Conservation (phyloP, 2,113 vertebrate genomes). For the Tychaedon coryphoeus region DNA sequence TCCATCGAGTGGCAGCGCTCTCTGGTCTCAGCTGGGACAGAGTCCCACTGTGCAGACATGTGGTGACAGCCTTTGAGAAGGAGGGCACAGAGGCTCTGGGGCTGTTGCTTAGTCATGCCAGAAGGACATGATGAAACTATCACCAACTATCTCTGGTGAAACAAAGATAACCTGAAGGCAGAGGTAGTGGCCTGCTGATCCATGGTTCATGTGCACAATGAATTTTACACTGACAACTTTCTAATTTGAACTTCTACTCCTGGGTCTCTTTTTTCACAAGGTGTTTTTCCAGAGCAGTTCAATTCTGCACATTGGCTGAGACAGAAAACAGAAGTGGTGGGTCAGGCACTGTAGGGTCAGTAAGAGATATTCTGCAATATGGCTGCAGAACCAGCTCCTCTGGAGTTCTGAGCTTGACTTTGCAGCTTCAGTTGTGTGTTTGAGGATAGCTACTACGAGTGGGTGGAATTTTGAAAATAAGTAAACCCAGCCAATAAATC, state of each 20-base stretch:
- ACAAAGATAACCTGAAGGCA: not conserved
- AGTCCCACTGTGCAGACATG: not conserved
- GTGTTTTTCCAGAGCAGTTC: not conserved
- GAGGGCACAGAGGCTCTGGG: not conserved
- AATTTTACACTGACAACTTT: not conserved
- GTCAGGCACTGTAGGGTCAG: not conserved
- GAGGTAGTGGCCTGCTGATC: not conserved
- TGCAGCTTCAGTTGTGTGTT: not conserved
- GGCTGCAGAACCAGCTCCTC: not conserved
- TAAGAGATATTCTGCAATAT: not conserved
- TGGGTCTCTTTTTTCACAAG: not conserved
- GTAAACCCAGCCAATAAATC: not conserved
- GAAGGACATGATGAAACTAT: not conserved
- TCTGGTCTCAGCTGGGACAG: not conserved
- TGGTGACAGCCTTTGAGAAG: not conserved
- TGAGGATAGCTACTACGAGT: not conserved
- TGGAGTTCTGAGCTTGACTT: not conserved
- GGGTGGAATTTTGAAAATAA: not conserved
- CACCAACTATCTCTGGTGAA: not conserved
- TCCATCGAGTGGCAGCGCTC: not conserved
- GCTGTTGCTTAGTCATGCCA: not conserved
- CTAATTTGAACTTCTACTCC: not conserved
- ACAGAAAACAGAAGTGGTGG: not conserved
- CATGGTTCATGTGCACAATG: not conserved
- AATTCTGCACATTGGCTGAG: not conserved